These are phyloP conservation scores for Lepus townsendii DNA, from an alignment of 2,797 vertebrate species.

Conservation along the genomic window DNA sequence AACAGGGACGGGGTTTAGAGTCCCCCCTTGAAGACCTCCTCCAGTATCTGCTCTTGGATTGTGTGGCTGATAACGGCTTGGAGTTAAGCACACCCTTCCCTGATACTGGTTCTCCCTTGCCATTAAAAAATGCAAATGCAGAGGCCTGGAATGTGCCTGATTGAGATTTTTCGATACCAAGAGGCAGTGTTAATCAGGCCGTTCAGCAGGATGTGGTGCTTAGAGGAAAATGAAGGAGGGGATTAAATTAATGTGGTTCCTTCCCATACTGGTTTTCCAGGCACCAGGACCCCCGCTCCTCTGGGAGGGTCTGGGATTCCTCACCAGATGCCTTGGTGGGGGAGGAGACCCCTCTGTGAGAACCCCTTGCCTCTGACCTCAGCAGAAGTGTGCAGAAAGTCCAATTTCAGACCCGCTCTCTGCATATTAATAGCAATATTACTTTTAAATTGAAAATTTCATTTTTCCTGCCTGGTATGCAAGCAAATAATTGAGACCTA, in stretches of 20 bases:
- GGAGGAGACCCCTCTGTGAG: not conserved
- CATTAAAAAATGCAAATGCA: slow-evolving; percentile 51
- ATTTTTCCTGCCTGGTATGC: slow-evolving; percentile 76
- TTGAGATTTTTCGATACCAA: not conserved
- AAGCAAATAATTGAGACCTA: slow-evolving; percentile 82
- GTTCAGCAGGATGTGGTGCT: slow-evolving; percentile 50
- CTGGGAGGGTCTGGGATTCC: not conserved
- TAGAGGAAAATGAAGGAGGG: slow-evolving; percentile 28
- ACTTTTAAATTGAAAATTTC: slow-evolving; percentile 67
- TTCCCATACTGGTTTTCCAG: slow-evolving; percentile 53
- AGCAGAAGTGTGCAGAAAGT: slow-evolving; percentile 13
- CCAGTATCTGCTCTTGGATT: not conserved
- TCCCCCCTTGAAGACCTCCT: not conserved
- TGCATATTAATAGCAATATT: slow-evolving; percentile 77
- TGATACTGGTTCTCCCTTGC: not conserved
- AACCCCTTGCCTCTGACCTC: not conserved
- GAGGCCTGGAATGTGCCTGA: not conserved
- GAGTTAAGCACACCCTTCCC: not conserved
- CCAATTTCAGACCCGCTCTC: slow-evolving; percentile 61
- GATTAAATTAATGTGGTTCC: not conserved
- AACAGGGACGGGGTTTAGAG: not conserved
- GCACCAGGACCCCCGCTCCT: not conserved
- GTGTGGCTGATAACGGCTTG: not conserved
- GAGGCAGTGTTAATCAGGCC: slow-evolving; percentile 35
- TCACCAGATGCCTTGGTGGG: not conserved